These are phyloP conservation scores for Echinometra lucunter DNA, from an alignment of 53 echinoderm and acorn worm genomes.

Conservation along the genomic window DNA sequence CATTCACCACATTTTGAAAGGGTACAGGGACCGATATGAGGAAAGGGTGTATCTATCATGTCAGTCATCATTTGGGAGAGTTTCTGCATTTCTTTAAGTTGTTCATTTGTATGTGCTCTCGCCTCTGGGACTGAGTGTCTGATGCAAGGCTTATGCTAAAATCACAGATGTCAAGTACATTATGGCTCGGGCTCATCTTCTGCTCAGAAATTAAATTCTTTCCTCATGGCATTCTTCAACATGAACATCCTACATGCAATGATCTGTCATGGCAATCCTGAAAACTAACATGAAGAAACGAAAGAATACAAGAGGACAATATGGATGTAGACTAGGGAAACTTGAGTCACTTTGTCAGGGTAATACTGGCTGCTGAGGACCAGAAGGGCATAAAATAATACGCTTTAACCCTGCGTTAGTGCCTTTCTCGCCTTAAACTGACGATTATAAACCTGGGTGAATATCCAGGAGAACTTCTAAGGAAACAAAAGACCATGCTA, in stretches of 20 bases:
- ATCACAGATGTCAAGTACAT: slow-evolving; percentile 44
- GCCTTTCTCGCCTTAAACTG: not conserved
- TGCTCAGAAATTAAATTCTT: slow-evolving; percentile 19
- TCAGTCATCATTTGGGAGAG: slow-evolving; percentile 19
- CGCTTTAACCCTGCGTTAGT: not conserved
- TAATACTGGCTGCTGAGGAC: not conserved
- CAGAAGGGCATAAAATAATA: not conserved
- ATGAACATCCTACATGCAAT: not conserved
- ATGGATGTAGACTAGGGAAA: not conserved
- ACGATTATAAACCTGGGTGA: not conserved
- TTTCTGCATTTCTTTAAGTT: slow-evolving; percentile 38
- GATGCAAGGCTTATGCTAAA: slow-evolving; percentile 44
- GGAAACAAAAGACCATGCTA: not conserved
- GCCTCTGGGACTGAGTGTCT: slow-evolving; percentile 15
- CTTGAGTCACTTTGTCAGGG: not conserved
- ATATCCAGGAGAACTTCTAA: not conserved
- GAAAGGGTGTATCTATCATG: slow-evolving; percentile 31
- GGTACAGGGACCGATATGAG: slow-evolving; percentile 20
- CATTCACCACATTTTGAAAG: slow-evolving; percentile 18
- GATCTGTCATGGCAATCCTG: not conserved
- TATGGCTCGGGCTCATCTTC: not conserved
- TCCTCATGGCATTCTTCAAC: slow-evolving; percentile 14
- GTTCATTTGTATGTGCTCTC: slow-evolving; percentile 32
- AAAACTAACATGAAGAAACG: not conserved
- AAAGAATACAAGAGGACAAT: not conserved